Evolutionary conservation across 2,797 vertebrate species (phyloP), one percentile per base, ranked within the genome.

Genomic region (Enteromius argenteus): DNA sequence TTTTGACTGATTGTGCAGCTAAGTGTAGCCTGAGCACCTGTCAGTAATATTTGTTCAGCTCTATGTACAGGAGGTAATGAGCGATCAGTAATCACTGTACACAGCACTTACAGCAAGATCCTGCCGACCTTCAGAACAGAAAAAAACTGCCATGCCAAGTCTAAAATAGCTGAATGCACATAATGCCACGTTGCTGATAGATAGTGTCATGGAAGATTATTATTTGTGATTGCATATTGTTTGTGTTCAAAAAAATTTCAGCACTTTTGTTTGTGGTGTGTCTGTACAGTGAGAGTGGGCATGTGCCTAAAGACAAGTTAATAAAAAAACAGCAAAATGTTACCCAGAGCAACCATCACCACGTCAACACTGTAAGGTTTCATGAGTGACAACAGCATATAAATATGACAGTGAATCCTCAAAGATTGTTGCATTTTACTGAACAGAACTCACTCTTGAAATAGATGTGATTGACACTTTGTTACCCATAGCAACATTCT

Each of bases 1-100:
- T 86, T 88, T 79, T 81, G 39, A n/a, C 15, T 76, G 32, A 80
- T 81, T 64, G 64, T 51, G 39, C 76, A 81, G 72, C 64, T 71
- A 46, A 76, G 42, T 13, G n/a, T n/a, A 71, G 62, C 66, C 71
- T 49, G 75, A 84, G 71, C 88, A 88, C 82, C 86, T 89, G 89
- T 76, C 71, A 74, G 64, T 81, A 46, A 35, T 88, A 80, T 89
- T 87, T 90, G 88, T 82, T 86, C 84, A 80, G 69, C 64, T 75
- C 64, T 81, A 72, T 88, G 23, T 77, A 75, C 68, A 67, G 81
- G 39, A 76, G 68, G 62, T 83, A 79, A 86, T 87, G 86, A 87
- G 69, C 80, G 82, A 86, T 76, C 51, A 69, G 60, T 79, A 80
- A 85, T 85, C 80, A 79, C 44, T 67, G 75, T 72, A 71, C 78